phyloP scores from a whole-genome alignment of 2,888 invertebrate species.

The Plebejus anna region DNA sequence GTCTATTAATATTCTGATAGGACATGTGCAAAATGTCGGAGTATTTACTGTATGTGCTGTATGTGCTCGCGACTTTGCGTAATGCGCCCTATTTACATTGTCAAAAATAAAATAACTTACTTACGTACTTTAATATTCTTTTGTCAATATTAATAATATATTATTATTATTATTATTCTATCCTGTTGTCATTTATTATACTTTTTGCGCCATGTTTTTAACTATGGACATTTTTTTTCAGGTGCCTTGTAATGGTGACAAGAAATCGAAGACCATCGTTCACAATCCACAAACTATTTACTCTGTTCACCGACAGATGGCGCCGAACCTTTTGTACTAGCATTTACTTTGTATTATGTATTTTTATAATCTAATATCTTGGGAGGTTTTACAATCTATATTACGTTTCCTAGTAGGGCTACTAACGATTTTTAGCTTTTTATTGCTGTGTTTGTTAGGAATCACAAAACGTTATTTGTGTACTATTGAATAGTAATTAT shows the following conservation, averaged over 20 bases:
- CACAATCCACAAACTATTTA: constrained; percentile 4
- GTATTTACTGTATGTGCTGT: no score
- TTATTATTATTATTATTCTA: no score
- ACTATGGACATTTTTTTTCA: not conserved
- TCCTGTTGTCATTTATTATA: not conserved
- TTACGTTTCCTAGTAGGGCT: not conserved
- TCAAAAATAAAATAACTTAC: no score
- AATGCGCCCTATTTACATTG: no score
- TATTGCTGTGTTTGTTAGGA: not conserved
- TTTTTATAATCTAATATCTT: not conserved
- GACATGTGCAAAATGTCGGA: no score
- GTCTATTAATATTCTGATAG: no score
- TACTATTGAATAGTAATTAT: not conserved
- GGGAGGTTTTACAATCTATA: not conserved
- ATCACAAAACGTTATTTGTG: not conserved
- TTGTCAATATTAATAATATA: no score
- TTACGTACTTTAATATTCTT: no score
- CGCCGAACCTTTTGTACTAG: not conserved
- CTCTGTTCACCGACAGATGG: constrained; percentile 16
- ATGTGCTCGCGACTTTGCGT: no score
- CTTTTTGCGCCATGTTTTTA: not conserved
- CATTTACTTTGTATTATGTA: constrained; percentile 4
- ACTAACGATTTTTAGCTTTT: constrained; percentile 2
- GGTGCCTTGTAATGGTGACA: constrained; percentile 27
- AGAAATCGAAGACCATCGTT: constrained; percentile 21